Conservation (phyloP, 2,888 invertebrate genomes). For the Odontocerum albicorne region DNA sequence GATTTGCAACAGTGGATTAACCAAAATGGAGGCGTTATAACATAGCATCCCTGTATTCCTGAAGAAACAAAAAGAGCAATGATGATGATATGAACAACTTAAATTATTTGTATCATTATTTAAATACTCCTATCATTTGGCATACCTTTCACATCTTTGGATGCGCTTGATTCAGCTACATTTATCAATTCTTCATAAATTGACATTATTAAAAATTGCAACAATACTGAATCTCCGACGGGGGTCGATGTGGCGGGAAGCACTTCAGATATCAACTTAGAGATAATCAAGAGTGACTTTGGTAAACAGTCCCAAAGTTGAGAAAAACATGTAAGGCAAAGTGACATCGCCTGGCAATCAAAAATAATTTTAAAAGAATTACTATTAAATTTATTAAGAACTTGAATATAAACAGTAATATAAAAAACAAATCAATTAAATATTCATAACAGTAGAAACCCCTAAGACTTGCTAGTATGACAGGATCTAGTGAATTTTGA, state of each 20-base stretch:
- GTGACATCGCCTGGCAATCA: conserved; percentile 63
- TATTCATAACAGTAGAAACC: no score
- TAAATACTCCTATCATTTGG: not conserved
- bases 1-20: no score
- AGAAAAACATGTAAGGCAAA: conserved; percentile 69
- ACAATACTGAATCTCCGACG: conserved; percentile 67
- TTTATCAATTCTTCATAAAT: conserved; percentile 67
- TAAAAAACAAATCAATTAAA: no score
- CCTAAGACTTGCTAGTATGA: no score
- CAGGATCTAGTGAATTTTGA: no score
- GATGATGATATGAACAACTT: not conserved
- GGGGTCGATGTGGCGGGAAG: conserved; percentile 72
- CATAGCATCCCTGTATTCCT: not conserved
- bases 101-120: not conserved
- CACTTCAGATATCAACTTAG: conserved; percentile 64
- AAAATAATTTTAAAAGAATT: conserved; percentile 5
- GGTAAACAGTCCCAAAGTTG: conserved; percentile 72
- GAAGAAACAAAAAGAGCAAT: not conserved
- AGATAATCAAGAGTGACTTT: conserved; percentile 58
- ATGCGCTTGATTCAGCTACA: conserved; percentile 50
- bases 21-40: no score
- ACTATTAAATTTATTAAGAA: no score
- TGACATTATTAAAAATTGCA: conserved; percentile 71
- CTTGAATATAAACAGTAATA: no score
- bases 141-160: conserved; percentile 46